A percentile compares a stretch with the other conserved stretches of the same genome.
Conservation (phyloP, 1,140 invertebrate species). For the Probaryconus sp. region DNA sequence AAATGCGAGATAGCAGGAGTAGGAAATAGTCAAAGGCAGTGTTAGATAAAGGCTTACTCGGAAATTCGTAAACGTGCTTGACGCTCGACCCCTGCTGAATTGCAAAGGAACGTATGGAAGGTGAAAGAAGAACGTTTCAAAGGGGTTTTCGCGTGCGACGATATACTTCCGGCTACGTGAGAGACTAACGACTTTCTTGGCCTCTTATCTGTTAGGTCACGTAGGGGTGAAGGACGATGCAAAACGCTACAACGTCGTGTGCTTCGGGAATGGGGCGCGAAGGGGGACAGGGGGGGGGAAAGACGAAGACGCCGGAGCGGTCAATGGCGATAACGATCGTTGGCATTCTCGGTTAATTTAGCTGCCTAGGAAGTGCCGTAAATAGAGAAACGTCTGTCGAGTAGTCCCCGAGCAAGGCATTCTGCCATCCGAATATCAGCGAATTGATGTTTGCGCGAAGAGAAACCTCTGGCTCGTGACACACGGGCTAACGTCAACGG, state of each 20-base stretch:
- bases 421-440: constrained; percentile 33
- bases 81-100: constrained; percentile 58
- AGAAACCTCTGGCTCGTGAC: constrained; percentile 31
- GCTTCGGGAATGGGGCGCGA: not conserved
- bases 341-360: constrained; percentile 75
- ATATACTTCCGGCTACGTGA: constrained; percentile 72
- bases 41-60: constrained; percentile 62
- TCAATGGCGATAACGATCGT: constrained; percentile 72
- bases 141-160: constrained; percentile 75
- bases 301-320: constrained; percentile 62
- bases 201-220: constrained; percentile 76
- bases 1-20: constrained; percentile 57
- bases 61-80: constrained; percentile 70
- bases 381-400: constrained; percentile 67
- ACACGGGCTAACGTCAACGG: constrained; percentile 44
- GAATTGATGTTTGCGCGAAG: constrained; percentile 41
- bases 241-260: constrained; percentile 42
- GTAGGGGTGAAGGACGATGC: constrained; percentile 69
- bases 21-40: constrained; percentile 61
- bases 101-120: constrained; percentile 60
- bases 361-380: constrained; percentile 68
- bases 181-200: constrained; percentile 76
- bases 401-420: constrained; percentile 8
- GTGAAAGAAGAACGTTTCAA: constrained; percentile 58
- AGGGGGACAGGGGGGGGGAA: not conserved